Evolutionary conservation across 2,888 invertebrate genomes (phyloP).

Genomic region (Tinea semifulvella): DNA sequence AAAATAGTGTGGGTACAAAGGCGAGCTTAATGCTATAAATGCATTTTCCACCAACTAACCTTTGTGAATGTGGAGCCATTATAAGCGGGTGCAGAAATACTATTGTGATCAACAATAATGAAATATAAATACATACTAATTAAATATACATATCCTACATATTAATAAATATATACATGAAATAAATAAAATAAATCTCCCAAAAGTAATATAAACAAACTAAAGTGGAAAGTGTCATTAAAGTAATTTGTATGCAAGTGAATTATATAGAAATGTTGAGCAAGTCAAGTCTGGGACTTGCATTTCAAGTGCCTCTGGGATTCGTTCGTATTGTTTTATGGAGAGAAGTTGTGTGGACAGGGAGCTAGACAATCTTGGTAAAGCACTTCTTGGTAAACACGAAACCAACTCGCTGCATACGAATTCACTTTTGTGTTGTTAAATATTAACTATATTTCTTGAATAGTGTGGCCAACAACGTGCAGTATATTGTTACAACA

Average conservation of each 20-base stretch:
- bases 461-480: too few relatives aligned
- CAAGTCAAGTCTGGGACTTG: constrained; percentile 32
- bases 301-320: constrained; percentile 8
- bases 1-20: too few relatives aligned
- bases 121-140: too few relatives aligned
- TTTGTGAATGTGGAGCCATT: too few relatives aligned
- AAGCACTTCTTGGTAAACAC: background rate
- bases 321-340: constrained; percentile 37
- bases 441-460: background rate
- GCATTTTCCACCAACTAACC: too few relatives aligned
- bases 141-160: too few relatives aligned
- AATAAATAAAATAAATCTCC: background rate
- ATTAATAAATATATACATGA: too few relatives aligned
- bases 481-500: too few relatives aligned
- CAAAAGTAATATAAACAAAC: background rate
- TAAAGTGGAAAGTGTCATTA: constrained; percentile 38
- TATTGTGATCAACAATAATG: too few relatives aligned
- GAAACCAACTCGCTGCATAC: background rate
- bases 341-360: constrained; percentile 4
- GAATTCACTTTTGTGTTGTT: background rate
- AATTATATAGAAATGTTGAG: constrained; percentile 32
- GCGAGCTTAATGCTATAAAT: too few relatives aligned
- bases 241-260: constrained; percentile 47
- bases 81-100: too few relatives aligned
- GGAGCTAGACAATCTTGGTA: constrained; percentile 1